phyloP scores from a whole-genome alignment of 2,797 vertebrate genomes.

The Telmatherina bonti region DNA sequence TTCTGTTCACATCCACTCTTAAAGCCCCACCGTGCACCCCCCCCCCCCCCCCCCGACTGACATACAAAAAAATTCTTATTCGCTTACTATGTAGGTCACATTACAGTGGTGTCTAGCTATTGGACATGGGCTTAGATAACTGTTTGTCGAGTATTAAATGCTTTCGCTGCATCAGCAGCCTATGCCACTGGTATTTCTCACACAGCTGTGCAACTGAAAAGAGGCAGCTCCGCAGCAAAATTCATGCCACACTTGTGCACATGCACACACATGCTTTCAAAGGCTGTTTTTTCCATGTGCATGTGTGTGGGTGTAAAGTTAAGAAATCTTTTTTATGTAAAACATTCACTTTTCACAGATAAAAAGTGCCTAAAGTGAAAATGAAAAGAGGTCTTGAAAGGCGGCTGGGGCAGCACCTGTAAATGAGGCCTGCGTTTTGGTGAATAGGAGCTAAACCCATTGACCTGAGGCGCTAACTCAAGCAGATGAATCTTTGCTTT shows the following conservation, averaged over 20 bases:
- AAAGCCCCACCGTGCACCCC: slow-evolving; percentile 40
- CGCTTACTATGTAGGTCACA: slow-evolving; percentile 99
- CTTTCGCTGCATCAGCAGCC: slow-evolving; percentile 98
- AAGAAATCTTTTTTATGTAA: slow-evolving; percentile 59
- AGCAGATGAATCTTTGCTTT: slow-evolving; percentile 84
- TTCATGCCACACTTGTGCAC: slow-evolving; percentile 79
- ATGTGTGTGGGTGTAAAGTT: slow-evolving; percentile 19
- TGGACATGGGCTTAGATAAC: slow-evolving; percentile 97
- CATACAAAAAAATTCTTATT: slow-evolving; percentile 84
- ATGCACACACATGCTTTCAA: slow-evolving; percentile 44
- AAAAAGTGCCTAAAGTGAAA: slow-evolving; percentile 46
- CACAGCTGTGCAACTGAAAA: slow-evolving; percentile 97
- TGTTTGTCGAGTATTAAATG: slow-evolving; percentile 98
- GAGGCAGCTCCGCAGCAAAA: slow-evolving; percentile 91
- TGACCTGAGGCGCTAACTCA: slow-evolving; percentile 80
- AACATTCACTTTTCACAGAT: slow-evolving; percentile 60
- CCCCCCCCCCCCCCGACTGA: slow-evolving; percentile 60
- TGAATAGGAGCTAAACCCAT: slow-evolving; percentile 73
- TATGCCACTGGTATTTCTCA: slow-evolving; percentile 98
- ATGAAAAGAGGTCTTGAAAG: slow-evolving; percentile 49
- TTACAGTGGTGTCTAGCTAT: slow-evolving; percentile 93
- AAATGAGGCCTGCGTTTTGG: slow-evolving; percentile 36
- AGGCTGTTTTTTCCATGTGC: background rate
- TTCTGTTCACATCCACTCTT: slow-evolving; percentile 69
- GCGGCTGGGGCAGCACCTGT: slow-evolving; percentile 54